Percentiles rank a stretch among this genome's conserved stretches.
These are phyloP conservation scores for Lycaon pictus DNA, from an alignment of 2,113 vertebrate species.

Conservation along the genomic window DNA sequence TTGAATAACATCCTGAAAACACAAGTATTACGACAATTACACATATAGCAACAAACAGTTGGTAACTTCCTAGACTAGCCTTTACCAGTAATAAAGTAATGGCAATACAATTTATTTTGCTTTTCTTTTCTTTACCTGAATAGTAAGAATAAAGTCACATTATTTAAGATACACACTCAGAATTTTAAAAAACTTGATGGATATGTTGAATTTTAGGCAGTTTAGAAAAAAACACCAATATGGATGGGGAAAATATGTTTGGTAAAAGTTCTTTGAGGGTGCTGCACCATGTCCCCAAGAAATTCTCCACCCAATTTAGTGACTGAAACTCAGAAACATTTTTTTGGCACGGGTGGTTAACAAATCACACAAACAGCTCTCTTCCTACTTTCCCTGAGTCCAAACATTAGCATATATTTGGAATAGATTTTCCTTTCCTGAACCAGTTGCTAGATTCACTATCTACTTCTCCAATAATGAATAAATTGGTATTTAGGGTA, in stretches of 20 bases:
- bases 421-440: background rate
- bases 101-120: background rate
- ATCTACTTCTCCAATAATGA: background rate
- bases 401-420: background rate
- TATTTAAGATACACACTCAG: background rate
- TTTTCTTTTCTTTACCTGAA: background rate
- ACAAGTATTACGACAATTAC: background rate
- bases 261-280: background rate
- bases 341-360: background rate
- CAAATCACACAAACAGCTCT: background rate
- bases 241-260: background rate
- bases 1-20: background rate
- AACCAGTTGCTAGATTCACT: background rate
- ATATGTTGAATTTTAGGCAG: background rate
- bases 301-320: background rate
- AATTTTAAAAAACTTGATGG: background rate
- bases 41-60: background rate
- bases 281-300: background rate
- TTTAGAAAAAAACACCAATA: background rate
- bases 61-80: background rate
- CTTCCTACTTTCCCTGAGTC: background rate
- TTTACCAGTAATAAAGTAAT: background rate
- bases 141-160: background rate
- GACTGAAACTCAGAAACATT: background rate
- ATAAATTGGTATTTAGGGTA: background rate